Evolutionary conservation across 2,113 vertebrate species (phyloP), one percentile per base, ranked within the genome.

Genomic region (Corythornis madagascariensis): DNA sequence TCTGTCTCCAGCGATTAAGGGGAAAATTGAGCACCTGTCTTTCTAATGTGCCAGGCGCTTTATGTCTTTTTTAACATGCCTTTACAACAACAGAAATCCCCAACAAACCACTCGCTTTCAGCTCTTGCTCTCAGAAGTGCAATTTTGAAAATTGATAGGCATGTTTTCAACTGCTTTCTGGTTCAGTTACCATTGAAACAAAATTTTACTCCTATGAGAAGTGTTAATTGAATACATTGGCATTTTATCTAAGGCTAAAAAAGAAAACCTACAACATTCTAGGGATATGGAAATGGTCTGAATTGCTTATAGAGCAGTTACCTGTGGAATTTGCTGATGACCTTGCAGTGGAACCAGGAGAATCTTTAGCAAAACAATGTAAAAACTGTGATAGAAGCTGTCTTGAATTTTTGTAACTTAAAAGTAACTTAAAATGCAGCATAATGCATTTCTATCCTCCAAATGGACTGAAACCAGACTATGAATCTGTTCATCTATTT

Each of bases 1-100:
- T 83, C 91, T 91, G 91, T 87, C 80, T 94, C 57, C 56, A 88
- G 89, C 75, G 53, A 38, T 87, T 89, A 89, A 79, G 86, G 69
- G 57, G 70, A 91, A 86, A 83, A 85, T 26, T 56, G 69, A 78
- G 59, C 82, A 89, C 91, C 82, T 87, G 82, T 89, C 82, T 88
- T 59, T 77, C 28, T 29, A 40, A 47, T 47, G 10, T 2, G 16
- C 29, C 60, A 73, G 78, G 74, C 47, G 0, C 65, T 93, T 90
- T 33, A 55, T 83, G 81, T 87, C 73, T 93, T 2, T 74, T 88
- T 90, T 61, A 86, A 57, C 81, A 14, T 90, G 77, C 73, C 35
- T 92, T 84, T 45, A 29, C 33, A 8, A 9, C 28, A 16, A 25
- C 15, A 45, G 45, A 61, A 60, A 59, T 14, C 10, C 18, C 29